These are phyloP conservation scores for Lordiphosa collinella DNA, from an alignment of 1,140 invertebrate species.

Conservation along the genomic window DNA sequence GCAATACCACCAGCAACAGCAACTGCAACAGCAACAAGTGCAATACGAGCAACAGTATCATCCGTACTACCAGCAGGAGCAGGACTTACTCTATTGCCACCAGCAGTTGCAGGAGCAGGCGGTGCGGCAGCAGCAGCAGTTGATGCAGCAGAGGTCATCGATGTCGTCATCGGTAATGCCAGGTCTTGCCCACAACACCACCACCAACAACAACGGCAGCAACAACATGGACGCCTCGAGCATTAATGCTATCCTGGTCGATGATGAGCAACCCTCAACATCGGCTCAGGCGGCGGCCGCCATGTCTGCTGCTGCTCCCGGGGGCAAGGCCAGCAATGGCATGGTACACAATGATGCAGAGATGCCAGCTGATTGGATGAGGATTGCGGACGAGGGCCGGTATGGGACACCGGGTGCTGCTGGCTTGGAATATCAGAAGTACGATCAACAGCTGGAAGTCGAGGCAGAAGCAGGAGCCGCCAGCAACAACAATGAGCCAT, in stretches of 20 bases:
- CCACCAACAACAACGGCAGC: slow-evolving; percentile 36
- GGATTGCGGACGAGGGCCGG: slow-evolving; percentile 79
- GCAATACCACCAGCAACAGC: slow-evolving; percentile 63
- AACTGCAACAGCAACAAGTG: slow-evolving; percentile 31
- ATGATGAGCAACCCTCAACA: slow-evolving; percentile 69
- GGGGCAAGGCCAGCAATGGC: slow-evolving; percentile 45
- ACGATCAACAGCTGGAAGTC: slow-evolving; percentile 62
- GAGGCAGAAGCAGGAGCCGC: slow-evolving; percentile 34
- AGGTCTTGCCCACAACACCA: slow-evolving; percentile 43
- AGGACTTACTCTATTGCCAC: slow-evolving; percentile 64
- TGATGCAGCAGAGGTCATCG: slow-evolving; percentile 77
- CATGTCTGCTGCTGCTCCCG: slow-evolving; percentile 14
- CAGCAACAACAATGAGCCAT: slow-evolving; percentile 39
- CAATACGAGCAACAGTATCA: slow-evolving; percentile 41
- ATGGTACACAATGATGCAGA: slow-evolving; percentile 60
- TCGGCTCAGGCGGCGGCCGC: slow-evolving; percentile 68
- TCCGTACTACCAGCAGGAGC: slow-evolving; percentile 53
- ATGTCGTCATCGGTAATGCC: slow-evolving; percentile 76
- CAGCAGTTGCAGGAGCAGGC: slow-evolving; percentile 47
- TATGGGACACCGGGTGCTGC: slow-evolving; percentile 80
- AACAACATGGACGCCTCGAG: slow-evolving; percentile 59
- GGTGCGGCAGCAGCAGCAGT: slow-evolving; percentile 73
- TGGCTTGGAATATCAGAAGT: slow-evolving; percentile 79
- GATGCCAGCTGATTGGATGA: slow-evolving; percentile 79
- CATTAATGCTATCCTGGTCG: slow-evolving; percentile 71